Base-by-base conservation (phyloP, 2,888 invertebrate genomes). In the Lamellibrachia satsuma region DNA sequence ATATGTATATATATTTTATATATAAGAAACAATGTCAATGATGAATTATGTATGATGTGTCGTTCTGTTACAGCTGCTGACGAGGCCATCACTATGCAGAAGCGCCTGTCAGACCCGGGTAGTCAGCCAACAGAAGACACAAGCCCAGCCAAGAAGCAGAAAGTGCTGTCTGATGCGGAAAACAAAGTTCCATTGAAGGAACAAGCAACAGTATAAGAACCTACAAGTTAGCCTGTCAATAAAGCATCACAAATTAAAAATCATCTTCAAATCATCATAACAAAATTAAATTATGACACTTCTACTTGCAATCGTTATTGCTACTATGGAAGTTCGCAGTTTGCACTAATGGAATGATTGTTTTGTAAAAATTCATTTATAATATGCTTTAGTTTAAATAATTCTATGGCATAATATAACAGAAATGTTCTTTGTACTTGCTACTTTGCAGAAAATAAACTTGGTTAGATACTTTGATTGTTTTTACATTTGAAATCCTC, bases 111-210 rank as follows among this genome's bases (percentile, higher is more conserved):
- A 22, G 75, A 75, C 75, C 75, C 75, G 11, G 75, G 75, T 75
- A 75, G 75, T 75, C 75, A 75, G 75, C 75, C 75, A n/a, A 75
- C 75, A 75, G 75, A 75, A 75, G 75, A 75, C 22, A 75, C 75
- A 75, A 75, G 75, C 75, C 75, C 75, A 75, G 75, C 75, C 22
- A 75, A 75, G 75, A 75, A 75, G 22, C 75, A 75, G 75, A 75
- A 75, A 75, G 75, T 75, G 75, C 75, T 75, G 22, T 75, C 75
- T 75, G 75, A 75, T 75, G 75, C 75, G 2, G 75, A 75, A 75
- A 75, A 75, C 75, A 75, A 75, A 75, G 75, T 75, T 22, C 75
- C 75, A 15, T n/a, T 75, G 6, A 75, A 75, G 75, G 75, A 75
- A 75, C 75, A 75, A n/a, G 75, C 75, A 22, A n/a, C 75, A 75